Conservation (phyloP, 1,140 invertebrate genomes). For the Dufourea novaeangliae region DNA sequence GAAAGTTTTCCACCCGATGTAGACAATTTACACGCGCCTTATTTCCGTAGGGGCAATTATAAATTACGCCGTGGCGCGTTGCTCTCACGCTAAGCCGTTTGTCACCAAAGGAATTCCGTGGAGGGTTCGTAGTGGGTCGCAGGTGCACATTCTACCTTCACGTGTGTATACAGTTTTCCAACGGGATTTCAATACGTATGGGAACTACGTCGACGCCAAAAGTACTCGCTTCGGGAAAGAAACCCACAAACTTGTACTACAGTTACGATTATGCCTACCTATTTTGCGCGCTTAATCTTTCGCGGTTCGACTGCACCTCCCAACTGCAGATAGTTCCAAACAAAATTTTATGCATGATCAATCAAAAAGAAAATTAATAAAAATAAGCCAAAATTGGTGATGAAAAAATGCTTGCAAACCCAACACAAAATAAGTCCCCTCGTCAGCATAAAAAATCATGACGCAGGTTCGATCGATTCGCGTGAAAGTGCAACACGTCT, state of each 20-base stretch:
- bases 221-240: neutral
- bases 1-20: neutral
- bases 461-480: neutral
- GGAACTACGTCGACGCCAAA: neutral
- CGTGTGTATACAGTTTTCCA: conserved; percentile 41
- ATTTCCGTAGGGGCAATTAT: conserved; percentile 40
- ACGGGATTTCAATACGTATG: conserved; percentile 45
- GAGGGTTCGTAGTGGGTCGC: conserved; percentile 39
- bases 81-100: conserved; percentile 36
- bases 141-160: conserved; percentile 36
- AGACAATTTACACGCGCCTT: neutral
- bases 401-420: too few relatives aligned
- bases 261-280: neutral
- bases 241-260: neutral
- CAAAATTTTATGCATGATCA: too few relatives aligned
- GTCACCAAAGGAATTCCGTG: conserved; percentile 40
- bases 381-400: too few relatives aligned
- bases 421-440: too few relatives aligned
- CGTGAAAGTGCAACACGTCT: neutral
- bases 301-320: neutral
- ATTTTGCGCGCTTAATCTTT: neutral
- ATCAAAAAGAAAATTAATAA: too few relatives aligned
- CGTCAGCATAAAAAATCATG: too few relatives aligned
- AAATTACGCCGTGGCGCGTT: conserved; percentile 5
- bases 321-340: neutral